These are phyloP conservation scores for Linyphia triangularis DNA, from an alignment of 2,888 invertebrate genomes.

Conservation along the genomic window DNA sequence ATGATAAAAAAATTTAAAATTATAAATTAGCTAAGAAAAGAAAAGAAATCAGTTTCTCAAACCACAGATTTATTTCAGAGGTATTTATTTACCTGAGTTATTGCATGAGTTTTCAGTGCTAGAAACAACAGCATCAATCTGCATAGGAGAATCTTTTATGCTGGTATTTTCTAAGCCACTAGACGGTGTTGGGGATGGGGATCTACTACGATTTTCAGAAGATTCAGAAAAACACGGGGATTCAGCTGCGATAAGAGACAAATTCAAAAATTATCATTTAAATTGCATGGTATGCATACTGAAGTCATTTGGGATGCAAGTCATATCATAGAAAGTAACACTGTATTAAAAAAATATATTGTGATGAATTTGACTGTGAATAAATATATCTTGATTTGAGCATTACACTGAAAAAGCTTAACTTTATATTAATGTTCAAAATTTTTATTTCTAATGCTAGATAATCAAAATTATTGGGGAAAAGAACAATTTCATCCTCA, in stretches of 20 bases:
- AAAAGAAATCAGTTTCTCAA: not conserved
- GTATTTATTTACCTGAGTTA: conserved; percentile 61
- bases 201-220: conserved; percentile 79
- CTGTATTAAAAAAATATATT: no score
- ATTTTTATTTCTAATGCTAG: no score
- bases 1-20: not conserved
- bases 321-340: no score
- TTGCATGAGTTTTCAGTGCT: conserved; percentile 75
- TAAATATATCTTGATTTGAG: no score
- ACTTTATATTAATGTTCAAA: no score
- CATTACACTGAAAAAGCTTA: no score
- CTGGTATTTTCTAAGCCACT: conserved; percentile 92
- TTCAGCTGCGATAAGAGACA: conserved; percentile 54
- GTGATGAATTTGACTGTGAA: no score
- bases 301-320: no score
- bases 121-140: conserved; percentile 84
- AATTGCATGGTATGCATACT: no score
- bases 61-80: not conserved
- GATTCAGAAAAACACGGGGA: conserved; percentile 76
- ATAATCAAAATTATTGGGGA: no score
- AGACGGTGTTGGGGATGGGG: conserved; percentile 93
- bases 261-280: not conserved
- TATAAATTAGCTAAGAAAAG: not conserved
- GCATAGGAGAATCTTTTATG: conserved; percentile 90
- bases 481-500: no score